Evolutionary conservation across 2,888 invertebrate genomes (phyloP).

Genomic region (Drosophila rubida): DNA sequence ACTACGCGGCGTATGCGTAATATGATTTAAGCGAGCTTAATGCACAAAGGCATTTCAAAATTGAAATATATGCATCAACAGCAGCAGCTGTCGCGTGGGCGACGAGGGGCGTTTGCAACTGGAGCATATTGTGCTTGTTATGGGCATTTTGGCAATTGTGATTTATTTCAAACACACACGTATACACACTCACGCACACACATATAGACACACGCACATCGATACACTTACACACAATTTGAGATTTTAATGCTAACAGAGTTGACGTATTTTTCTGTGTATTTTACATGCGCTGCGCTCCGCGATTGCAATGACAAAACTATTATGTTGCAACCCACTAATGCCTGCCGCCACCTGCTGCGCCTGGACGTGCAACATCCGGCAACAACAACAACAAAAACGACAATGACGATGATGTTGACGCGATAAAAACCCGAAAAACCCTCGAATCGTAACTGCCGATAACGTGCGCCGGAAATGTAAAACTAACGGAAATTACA

Average conservation of each 20-base stretch:
- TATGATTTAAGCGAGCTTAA: conserved; percentile 74
- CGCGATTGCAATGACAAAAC: conserved; percentile 57
- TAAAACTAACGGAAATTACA: conserved; percentile 78
- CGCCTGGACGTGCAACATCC: conserved; percentile 68
- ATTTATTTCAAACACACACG: conserved; percentile 64
- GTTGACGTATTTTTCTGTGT: conserved; percentile 38
- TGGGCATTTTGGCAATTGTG: conserved; percentile 68
- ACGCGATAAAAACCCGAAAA: conserved; percentile 34
- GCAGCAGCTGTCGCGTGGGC: conserved; percentile 8
- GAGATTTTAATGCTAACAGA: conserved; percentile 68
- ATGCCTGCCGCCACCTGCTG: conserved; percentile 55
- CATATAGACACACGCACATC: conserved; percentile 7
- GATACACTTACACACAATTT: conserved; percentile 15
- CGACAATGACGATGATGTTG: conserved; percentile 33
- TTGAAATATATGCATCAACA: conserved; percentile 59
- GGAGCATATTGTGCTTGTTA: conserved; percentile 35
- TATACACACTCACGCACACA: conserved; percentile 11
- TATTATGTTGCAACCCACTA: conserved; percentile 65
- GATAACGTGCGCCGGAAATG: conserved; percentile 69
- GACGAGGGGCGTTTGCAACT: conserved; percentile 13
- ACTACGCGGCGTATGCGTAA: conserved; percentile 70
- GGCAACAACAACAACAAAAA: conserved; percentile 32
- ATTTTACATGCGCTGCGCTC: conserved; percentile 50
- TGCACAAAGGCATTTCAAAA: conserved; percentile 75
- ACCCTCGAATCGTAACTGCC: conserved; percentile 3